Conservation (phyloP, 2,888 invertebrate genomes). For the Calliphora vomitoria region DNA sequence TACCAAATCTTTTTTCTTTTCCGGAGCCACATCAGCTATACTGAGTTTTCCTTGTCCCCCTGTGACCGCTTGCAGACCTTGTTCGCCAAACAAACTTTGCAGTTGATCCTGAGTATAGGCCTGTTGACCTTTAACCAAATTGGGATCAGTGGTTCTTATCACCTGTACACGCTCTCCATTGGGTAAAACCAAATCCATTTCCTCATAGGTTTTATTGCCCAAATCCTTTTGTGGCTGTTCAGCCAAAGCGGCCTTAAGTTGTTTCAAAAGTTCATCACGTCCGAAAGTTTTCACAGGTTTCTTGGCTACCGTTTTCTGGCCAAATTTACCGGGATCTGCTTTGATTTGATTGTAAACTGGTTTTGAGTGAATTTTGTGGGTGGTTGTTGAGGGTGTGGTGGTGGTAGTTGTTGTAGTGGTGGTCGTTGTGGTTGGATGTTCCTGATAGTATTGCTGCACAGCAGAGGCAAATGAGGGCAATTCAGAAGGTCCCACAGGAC, state of each 20-base stretch:
- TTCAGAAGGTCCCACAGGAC: constrained; percentile 87
- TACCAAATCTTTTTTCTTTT: constrained; percentile 88
- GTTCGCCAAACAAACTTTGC: constrained; percentile 82
- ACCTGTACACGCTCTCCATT: constrained; percentile 92
- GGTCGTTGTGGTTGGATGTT: constrained; percentile 89
- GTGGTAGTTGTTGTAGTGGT: constrained; percentile 88
- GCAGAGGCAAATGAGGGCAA: constrained; percentile 88
- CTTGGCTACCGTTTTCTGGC: constrained; percentile 77
- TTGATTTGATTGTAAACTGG: constrained; percentile 87
- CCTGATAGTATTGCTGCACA: constrained; percentile 88
- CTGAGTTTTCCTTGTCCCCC: constrained; percentile 76
- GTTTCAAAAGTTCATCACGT: constrained; percentile 90
- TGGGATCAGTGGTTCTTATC: constrained; percentile 89
- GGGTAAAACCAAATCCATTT: constrained; percentile 89
- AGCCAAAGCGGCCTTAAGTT: constrained; percentile 90
- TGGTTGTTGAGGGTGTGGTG: constrained; percentile 83
- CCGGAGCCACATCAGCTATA: constrained; percentile 80
- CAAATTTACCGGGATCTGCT: constrained; percentile 84
- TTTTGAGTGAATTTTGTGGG: constrained; percentile 84
- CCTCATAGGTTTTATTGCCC: constrained; percentile 88
- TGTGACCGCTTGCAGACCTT: constrained; percentile 74
- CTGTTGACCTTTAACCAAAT: constrained; percentile 87
- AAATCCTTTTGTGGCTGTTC: constrained; percentile 88
- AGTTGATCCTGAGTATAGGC: constrained; percentile 84
- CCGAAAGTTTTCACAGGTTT: constrained; percentile 87